Conservation (phyloP, 2,888 invertebrate species). For the Dioctria rufipes region DNA sequence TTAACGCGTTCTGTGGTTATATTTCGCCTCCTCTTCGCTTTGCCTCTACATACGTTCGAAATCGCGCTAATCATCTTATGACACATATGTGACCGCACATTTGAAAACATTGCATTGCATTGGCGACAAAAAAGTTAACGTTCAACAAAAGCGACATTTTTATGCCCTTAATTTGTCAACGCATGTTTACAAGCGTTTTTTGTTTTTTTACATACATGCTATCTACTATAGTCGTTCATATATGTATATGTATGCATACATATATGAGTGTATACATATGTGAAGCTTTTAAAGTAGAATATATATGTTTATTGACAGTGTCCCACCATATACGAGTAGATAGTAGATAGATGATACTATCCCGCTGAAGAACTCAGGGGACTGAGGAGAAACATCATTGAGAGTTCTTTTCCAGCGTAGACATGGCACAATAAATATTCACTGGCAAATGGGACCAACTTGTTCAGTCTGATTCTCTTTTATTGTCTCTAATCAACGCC, state of each 20-base stretch:
- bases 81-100: neutral
- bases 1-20: constrained; percentile 10
- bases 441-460: constrained; percentile 22
- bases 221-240: neutral
- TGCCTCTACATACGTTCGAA: neutral
- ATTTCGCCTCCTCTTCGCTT: neutral
- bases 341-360: too few relatives aligned
- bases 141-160: constrained; percentile 37
- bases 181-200: neutral
- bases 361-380: neutral
- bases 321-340: too few relatives aligned
- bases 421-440: constrained; percentile 27
- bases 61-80: constrained; percentile 33
- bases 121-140: neutral
- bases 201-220: too few relatives aligned
- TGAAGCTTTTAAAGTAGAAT: too few relatives aligned
- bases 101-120: too few relatives aligned
- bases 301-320: too few relatives aligned
- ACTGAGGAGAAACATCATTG: neutral
- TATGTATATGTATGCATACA: neutral
- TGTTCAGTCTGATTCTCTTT: constrained; percentile 37
- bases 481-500: constrained; percentile 57
- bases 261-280: too few relatives aligned
- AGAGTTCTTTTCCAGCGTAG: constrained; percentile 5
- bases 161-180: constrained; percentile 30